Conservation (phyloP, 1,140 invertebrate species). For the Uloborus diversus region DNA sequence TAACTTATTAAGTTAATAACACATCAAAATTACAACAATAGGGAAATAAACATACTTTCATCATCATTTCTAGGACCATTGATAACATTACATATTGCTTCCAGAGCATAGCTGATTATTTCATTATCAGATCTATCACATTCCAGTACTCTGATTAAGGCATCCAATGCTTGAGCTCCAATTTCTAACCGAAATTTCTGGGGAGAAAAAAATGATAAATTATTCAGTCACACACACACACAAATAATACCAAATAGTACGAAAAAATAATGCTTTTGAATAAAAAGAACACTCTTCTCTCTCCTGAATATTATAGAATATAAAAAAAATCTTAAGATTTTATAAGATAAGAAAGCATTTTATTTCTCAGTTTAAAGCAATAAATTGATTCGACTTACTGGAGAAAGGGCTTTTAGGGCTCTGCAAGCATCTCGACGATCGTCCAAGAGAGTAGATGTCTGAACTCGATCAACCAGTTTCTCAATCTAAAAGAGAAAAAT, state of each 20-base stretch:
- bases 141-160: conserved; percentile 73
- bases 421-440: conserved; percentile 96
- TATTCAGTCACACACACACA: too few relatives aligned
- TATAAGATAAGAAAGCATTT: neutral
- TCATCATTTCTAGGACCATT: conserved; percentile 74
- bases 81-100: conserved; percentile 91
- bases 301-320: neutral
- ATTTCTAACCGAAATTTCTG: conserved; percentile 92
- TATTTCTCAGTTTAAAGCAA: neutral
- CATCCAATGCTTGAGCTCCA: conserved; percentile 93
- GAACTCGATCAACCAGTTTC: conserved; percentile 87
- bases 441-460: conserved; percentile 90
- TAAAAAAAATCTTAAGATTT: neutral
- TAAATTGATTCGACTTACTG: conserved; percentile 64
- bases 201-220: conserved; percentile 18
- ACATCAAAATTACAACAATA: neutral
- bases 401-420: conserved; percentile 91
- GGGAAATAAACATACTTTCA: conserved; percentile 59
- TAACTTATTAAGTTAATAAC: too few relatives aligned
- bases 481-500: conserved; percentile 77
- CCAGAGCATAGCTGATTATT: conserved; percentile 89
- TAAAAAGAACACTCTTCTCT: too few relatives aligned
- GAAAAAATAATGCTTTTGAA: too few relatives aligned
- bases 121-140: conserved; percentile 82
- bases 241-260: too few relatives aligned